Percentiles rank a stretch among this genome's conserved stretches.
These are phyloP conservation scores for Ceratotherium simum DNA, from an alignment of 2,113 vertebrate species.

Conservation along the genomic window DNA sequence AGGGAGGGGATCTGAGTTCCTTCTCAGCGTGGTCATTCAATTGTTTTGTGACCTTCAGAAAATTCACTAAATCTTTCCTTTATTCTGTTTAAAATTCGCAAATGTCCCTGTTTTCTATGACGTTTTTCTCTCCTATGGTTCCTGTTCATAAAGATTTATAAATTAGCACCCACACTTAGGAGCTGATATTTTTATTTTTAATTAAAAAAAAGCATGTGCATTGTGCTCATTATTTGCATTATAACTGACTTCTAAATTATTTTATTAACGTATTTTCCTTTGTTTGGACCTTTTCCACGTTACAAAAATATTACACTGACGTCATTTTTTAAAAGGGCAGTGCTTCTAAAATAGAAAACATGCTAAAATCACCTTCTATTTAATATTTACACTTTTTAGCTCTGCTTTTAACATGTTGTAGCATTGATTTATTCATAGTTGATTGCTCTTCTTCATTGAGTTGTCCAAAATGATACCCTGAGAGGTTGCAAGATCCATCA, in stretches of 20 bases:
- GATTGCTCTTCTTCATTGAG: neutral
- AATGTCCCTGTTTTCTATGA: neutral
- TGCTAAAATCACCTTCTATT: slow-evolving; percentile 14
- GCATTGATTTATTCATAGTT: slow-evolving; percentile 43
- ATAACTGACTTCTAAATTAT: slow-evolving; percentile 45
- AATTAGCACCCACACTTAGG: neutral
- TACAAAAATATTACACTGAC: slow-evolving; percentile 64
- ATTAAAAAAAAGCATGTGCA: neutral
- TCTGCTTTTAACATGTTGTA: slow-evolving; percentile 7
- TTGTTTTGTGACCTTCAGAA: slow-evolving; percentile 72
- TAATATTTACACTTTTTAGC: slow-evolving; percentile 53
- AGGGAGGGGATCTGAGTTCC: slow-evolving; percentile 54
- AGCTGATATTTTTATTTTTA: neutral
- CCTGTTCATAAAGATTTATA: slow-evolving; percentile 28
- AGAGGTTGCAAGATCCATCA: slow-evolving; percentile 64
- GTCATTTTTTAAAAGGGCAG: slow-evolving; percentile 3
- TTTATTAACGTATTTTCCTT: slow-evolving; percentile 60
- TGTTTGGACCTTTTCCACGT: neutral
- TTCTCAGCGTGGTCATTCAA: slow-evolving; percentile 35
- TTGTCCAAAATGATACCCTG: neutral
- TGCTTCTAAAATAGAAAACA: neutral
- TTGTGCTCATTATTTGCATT: slow-evolving; percentile 33
- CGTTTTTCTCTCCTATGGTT: neutral
- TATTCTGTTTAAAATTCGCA: slow-evolving; percentile 63
- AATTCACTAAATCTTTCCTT: slow-evolving; percentile 46